Evolutionary conservation across 2,797 vertebrate species (phyloP), one percentile per base, ranked within the genome.

Genomic region (Podargus strigoides): DNA sequence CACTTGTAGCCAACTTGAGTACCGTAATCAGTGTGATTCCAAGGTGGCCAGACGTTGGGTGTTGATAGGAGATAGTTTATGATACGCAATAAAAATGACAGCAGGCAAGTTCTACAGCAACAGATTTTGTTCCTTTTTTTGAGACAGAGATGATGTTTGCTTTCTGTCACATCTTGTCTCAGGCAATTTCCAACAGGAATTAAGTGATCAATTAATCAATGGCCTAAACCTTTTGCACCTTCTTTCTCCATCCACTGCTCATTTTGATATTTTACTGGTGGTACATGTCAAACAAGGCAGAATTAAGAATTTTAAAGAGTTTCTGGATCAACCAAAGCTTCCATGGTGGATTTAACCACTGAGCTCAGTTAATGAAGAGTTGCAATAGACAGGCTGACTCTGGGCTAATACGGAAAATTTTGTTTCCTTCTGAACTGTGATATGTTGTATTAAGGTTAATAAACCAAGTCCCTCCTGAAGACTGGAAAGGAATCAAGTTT

Each of bases 21-120:
- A 6, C 7, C 2, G 2, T 3, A 14, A 18, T 23, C 39, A 3
- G 22, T 7, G 41, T 16, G n/a, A 47, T 8, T 58, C 22, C 0
- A 0, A 20, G 14, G 34, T 14, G 10, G 44, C 34, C 55, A 60
- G 77, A 19, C 47, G 26, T 8, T 15, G 60, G 47, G 9, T 42
- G 8, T 10, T 37, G 5, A n/a, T 47, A 44, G 39, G 47, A 69
- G 9, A 44, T 7, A 19, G 47, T 62, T 85, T 70, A 24, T 36
- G 60, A 53, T 2, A 18, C 23, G 3, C 36, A 17, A 44, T 11
- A 85, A 70, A 70, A 69, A 67, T 14, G 3, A 37, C 19, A 37
- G 44, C 18, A 14, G 42, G 46, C 18, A 39, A 58, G 12, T 34
- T 53, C 66, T 22, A 58, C 52, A 84, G 69, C 66, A 53, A 23